Conservation (phyloP, 1,140 invertebrate species). For the Drosophila pachea region DNA sequence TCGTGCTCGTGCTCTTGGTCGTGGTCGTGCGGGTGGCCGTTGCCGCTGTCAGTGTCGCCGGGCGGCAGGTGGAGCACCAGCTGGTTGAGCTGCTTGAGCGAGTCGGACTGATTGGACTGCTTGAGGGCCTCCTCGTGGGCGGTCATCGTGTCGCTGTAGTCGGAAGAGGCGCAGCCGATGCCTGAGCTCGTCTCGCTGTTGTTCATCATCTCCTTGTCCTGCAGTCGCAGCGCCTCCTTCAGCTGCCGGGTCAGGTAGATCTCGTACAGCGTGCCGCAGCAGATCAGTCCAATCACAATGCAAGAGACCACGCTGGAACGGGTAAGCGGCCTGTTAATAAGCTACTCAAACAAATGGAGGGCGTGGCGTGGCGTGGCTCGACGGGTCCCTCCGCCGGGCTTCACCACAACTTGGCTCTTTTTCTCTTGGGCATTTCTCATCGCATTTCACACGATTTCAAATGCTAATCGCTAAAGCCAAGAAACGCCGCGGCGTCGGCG, state of each 20-base stretch:
- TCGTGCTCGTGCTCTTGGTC: slow-evolving; percentile 75
- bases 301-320: slow-evolving; percentile 81
- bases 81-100: slow-evolving; percentile 70
- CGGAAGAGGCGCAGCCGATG: slow-evolving; percentile 79
- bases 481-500: neutral
- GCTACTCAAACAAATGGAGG: slow-evolving; percentile 17
- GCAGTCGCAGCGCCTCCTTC: slow-evolving; percentile 64
- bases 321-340: slow-evolving; percentile 30
- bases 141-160: slow-evolving; percentile 73
- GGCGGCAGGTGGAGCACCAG: slow-evolving; percentile 73
- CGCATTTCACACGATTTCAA: slow-evolving; percentile 31
- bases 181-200: slow-evolving; percentile 78
- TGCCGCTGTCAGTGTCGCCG: slow-evolving; percentile 61
- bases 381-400: neutral
- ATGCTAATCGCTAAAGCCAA: slow-evolving; percentile 31
- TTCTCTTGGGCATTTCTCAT: neutral
- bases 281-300: slow-evolving; percentile 81
- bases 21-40: slow-evolving; percentile 77
- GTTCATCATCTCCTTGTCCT: slow-evolving; percentile 77
- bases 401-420: slow-evolving; percentile 35
- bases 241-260: slow-evolving; percentile 80
- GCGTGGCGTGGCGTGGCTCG: slow-evolving; percentile 16
- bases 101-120: slow-evolving; percentile 53
- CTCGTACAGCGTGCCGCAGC: slow-evolving; percentile 83
- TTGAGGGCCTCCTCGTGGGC: slow-evolving; percentile 62